phyloP scores from a whole-genome alignment of 2,888 invertebrate species.

The Calliopum simillimum region DNA sequence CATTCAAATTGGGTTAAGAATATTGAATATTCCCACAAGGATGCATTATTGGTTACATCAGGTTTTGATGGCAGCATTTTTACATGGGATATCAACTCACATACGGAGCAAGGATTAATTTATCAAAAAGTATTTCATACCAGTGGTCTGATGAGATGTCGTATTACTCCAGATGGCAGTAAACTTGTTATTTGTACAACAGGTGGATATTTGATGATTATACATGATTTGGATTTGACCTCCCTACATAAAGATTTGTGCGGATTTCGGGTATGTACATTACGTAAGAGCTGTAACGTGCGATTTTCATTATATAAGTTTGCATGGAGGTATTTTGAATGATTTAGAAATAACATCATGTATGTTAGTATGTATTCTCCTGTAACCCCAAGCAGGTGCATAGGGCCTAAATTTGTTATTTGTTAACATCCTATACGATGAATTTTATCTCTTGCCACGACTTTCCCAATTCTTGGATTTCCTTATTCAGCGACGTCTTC shows the following conservation, averaged over 20 bases:
- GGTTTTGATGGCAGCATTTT: slow-evolving; percentile 94
- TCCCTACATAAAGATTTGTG: slow-evolving; percentile 83
- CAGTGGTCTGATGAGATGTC: slow-evolving; percentile 77
- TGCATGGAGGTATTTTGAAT: not conserved
- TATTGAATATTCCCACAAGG: slow-evolving; percentile 89
- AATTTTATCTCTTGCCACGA: too few relatives aligned
- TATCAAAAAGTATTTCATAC: slow-evolving; percentile 89
- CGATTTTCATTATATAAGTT: too few relatives aligned
- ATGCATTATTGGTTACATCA: slow-evolving; percentile 87
- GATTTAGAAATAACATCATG: not conserved
- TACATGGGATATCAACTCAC: slow-evolving; percentile 93
- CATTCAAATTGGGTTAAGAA: slow-evolving; percentile 98
- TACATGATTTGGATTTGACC: slow-evolving; percentile 87
- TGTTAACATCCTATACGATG: too few relatives aligned
- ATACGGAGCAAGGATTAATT: slow-evolving; percentile 80
- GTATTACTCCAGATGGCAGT: slow-evolving; percentile 84
- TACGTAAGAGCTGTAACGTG: not conserved
- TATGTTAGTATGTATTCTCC: too few relatives aligned
- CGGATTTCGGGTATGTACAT: slow-evolving; percentile 79
- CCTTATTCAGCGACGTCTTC: too few relatives aligned
- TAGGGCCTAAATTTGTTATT: too few relatives aligned
- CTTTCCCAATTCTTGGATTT: too few relatives aligned
- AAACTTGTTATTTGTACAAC: slow-evolving; percentile 94
- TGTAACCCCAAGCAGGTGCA: too few relatives aligned
- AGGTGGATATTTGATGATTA: slow-evolving; percentile 88